Evolutionary conservation across 2,888 invertebrate genomes (phyloP), one percentile per base, ranked within the genome.

Genomic region (Timema podura): DNA sequence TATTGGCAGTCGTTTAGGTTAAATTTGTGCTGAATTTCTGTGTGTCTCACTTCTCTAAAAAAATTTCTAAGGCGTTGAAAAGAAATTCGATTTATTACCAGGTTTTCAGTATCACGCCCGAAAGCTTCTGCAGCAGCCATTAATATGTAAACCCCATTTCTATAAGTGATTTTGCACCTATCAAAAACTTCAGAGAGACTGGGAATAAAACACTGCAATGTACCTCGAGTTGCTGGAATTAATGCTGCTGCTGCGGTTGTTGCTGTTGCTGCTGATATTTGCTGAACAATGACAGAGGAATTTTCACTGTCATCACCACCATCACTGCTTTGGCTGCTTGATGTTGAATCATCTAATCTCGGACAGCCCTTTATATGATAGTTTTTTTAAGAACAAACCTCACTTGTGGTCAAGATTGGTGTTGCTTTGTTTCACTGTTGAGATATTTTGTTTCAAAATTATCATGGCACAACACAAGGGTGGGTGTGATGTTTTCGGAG

Each of bases 11-110:
- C 9, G 5, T 48, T 66, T 66, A 66, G 49, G n/a, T 48, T 66
- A 66, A 66, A 66, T 66, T 66, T 6, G 51, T 66, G 48, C n/a
- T 48, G 66, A 66, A 66, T 48, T 47, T 66, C 48, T 48, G 48
- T 48, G 48, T 66, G 15, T 66, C 44, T 65, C 44, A 44, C 5
- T 48, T 48, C 5, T 49, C 11, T 66, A 47, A 46, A 49, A 10
- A 44, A 13, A 44, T 65, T 46, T 65, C 65, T 30, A 44, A 65
- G 6, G 15, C 16, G 66, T 66, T 66, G 49, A 66, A 66, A 66
- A 66, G 2, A 66, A 66, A 48, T 48, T 16, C 48, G 48, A 66
- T 66, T 66, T 49, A 49, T 49, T 49, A 49, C 49, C 49, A 49
- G 49, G 10, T 49, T 9, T 10, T 49, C 49, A 49, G 9, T 49